Evolutionary conservation across 2,888 invertebrate species (phyloP), one percentile per base, ranked within the genome.

Genomic region (Microdon myrmicae): DNA sequence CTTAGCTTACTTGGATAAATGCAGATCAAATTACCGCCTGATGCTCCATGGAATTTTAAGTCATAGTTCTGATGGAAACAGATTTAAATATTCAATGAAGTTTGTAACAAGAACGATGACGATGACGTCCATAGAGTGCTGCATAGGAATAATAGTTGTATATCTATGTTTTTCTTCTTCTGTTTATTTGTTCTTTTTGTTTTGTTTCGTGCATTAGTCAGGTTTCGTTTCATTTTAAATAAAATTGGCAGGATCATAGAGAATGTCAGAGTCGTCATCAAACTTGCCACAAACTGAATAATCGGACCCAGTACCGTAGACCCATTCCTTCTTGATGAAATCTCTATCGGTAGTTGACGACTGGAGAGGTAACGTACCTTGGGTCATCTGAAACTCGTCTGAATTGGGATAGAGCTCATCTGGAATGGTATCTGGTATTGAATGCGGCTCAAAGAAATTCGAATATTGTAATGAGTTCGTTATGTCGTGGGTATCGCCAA

Each of bases 251-350:
- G 78, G 77, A 74, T 78, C 79, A 70, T 76, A 78, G 14, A 78
- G 67, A 2, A 76, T 79, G 69, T 79, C 78, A 68, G 75, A 77
- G 49, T 78, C 78, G 56, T 78, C 78, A 48, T 79, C 78, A 41
- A 79, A 79, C 56, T 78, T 79, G 12, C 76, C 76, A 37, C 76
- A 77, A 72, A 78, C 78, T 59, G 75, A 73, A 61, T 79, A 79
- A 51, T 72, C 76, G 22, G 75, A 72, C 41, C 74, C 75, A 32
- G 74, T 67, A 51, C 77, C 78, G 43, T 78, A 78, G 19, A 74
- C 77, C 79, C 79, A 79, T 69, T 79, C 79, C 70, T 79, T 79
- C 13, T 78, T 78, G 13, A 79, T 79, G 58, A 77, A 79, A 55
- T 79, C 79, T 5, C 75, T 79, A 53, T 79, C 79, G 34, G 74